Evolutionary conservation across 2,113 vertebrate species (phyloP), one percentile per base, ranked within the genome.

Genomic region (Uria lomvia): DNA sequence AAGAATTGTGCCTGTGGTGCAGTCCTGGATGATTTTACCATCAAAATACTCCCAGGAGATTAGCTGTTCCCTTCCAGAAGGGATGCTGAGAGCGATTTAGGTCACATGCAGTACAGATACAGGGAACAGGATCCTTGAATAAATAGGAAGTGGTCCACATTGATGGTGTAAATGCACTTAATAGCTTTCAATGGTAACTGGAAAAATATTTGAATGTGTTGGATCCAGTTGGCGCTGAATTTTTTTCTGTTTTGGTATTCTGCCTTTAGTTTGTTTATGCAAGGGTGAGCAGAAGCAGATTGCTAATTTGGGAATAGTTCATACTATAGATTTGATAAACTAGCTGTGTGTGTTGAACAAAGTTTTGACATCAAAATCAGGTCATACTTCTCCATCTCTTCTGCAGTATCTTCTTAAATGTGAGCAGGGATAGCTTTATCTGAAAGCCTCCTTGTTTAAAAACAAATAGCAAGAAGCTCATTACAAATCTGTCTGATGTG

Each of bases 31-130:
- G 91, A 24, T 85, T 96, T 97, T 96, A 81, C 89, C 49, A 56
- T 92, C 84, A 38, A 71, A 94, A 47, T 59, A 78, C 52, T 85
- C 68, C 43, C 66, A 34, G 86, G 90, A 96, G 94, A 96, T 97
- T 96, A 97, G 87, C 94, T 96, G 94, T 96, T 94, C 95, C 86
- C 73, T 94, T 94, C 62, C 66, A 60, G 70, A 68, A 65, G 84
- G 80, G 84, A 82, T 90, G 87, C 43, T 95, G 90, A 62, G 62
- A 85, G 38, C 1, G 0, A 11, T 81, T 86, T 63, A 42, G 63
- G 68, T 90, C 86, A 93, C 67, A 65, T 68, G 79, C 36, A 49
- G 67, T 71, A 45, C 91, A 89, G 86, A 91, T 47, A 15, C 42
- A 78, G 43, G 42, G 76, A 91, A 56, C 14, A 11, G 58, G 56